A percentile compares a stretch with the other conserved stretches of the same genome.
These are phyloP conservation scores for Polia nebulosa DNA, from an alignment of 2,888 invertebrate species.

Conservation along the genomic window DNA sequence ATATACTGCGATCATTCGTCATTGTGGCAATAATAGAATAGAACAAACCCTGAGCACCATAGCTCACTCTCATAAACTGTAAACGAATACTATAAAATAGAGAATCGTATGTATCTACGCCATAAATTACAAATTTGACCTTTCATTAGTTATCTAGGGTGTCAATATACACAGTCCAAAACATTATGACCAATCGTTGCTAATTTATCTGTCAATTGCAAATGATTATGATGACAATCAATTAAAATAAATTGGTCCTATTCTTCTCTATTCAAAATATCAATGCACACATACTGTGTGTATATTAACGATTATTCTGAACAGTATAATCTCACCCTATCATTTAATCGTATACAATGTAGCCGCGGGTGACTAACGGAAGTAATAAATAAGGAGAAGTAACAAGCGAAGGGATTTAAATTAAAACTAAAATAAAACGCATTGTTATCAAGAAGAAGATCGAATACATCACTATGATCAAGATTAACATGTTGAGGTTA, in stretches of 20 bases:
- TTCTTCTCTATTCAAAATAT: slow-evolving; percentile 8
- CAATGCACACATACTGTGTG: neutral
- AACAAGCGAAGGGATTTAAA: slow-evolving; percentile 44
- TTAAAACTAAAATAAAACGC: slow-evolving; percentile 52
- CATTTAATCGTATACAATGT: slow-evolving; percentile 21
- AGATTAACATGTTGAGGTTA: slow-evolving; percentile 49
- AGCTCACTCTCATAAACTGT: too few relatives aligned
- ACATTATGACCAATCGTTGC: neutral
- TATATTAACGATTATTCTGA: neutral
- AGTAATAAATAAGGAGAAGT: slow-evolving; percentile 59
- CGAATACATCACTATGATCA: slow-evolving; percentile 53
- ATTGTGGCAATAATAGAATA: too few relatives aligned
- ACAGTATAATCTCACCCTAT: slow-evolving; percentile 32
- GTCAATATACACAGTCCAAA: slow-evolving; percentile 2
- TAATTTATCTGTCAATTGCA: slow-evolving; percentile 10
- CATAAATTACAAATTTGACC: neutral
- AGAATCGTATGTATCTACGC: neutral
- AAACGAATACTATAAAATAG: too few relatives aligned
- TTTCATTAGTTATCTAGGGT: neutral
- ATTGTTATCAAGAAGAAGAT: slow-evolving; percentile 58
- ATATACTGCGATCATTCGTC: too few relatives aligned
- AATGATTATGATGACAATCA: slow-evolving; percentile 1
- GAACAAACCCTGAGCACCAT: too few relatives aligned
- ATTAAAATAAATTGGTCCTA: slow-evolving; percentile 14
- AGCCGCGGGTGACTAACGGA: slow-evolving; percentile 55